phyloP scores from a whole-genome alignment of 2,888 invertebrate genomes.

The Ptychoptera albimana region DNA sequence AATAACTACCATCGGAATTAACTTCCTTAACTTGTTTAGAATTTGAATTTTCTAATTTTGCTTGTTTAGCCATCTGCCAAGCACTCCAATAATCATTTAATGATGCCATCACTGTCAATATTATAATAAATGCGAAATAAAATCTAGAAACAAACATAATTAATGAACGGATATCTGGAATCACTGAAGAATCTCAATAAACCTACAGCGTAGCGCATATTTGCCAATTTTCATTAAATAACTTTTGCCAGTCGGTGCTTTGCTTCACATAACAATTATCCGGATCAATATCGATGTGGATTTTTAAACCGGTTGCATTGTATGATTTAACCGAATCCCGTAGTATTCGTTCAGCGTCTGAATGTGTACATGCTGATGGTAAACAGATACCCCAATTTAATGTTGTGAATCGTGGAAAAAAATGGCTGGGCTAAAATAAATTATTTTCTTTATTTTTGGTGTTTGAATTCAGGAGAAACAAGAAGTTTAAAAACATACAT shows the following conservation, averaged over 20 bases:
- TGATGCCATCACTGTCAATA: slow-evolving; percentile 33
- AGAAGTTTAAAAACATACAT: too few relatives aligned
- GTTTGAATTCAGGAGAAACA: too few relatives aligned
- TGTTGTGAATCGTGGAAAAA: slow-evolving; percentile 52
- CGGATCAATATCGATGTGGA: slow-evolving; percentile 38
- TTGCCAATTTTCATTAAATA: slow-evolving; percentile 24
- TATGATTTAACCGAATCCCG: slow-evolving; percentile 31
- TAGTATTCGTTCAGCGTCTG: slow-evolving; percentile 33
- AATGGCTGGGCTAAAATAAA: slow-evolving; percentile 50
- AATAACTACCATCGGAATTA: background rate
- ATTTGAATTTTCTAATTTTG: too few relatives aligned
- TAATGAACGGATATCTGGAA: too few relatives aligned
- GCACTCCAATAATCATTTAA: slow-evolving; percentile 28
- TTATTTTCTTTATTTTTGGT: background rate
- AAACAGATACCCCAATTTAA: slow-evolving; percentile 56
- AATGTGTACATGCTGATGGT: slow-evolving; percentile 43
- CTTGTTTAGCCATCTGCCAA: background rate
- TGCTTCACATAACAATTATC: slow-evolving; percentile 42
- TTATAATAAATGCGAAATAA: slow-evolving; percentile 29
- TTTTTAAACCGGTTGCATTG: slow-evolving; percentile 39
- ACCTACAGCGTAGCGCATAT: slow-evolving; percentile 30
- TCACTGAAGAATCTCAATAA: too few relatives aligned
- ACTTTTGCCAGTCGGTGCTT: slow-evolving; percentile 16
- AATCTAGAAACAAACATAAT: slow-evolving; percentile 23
- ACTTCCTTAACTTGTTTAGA: slow-evolving; percentile 14